Evolutionary conservation across 2,113 vertebrate genomes (phyloP).

Genomic region (Ptychochromis oligacanthus): DNA sequence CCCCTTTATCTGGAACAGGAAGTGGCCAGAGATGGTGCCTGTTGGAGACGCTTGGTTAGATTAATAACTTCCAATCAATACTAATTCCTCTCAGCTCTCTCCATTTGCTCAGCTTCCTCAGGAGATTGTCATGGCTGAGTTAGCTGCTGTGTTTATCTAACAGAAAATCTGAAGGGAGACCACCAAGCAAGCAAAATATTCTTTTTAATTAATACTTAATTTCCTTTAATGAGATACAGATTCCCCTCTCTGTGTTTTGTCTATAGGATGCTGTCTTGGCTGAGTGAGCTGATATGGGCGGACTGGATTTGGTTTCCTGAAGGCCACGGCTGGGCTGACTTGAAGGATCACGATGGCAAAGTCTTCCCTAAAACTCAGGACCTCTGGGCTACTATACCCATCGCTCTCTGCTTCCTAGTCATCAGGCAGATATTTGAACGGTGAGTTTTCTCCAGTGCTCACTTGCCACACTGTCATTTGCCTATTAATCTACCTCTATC

Average conservation of each 20-base stretch:
- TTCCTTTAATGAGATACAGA: neutral
- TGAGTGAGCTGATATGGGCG: constrained; percentile 89
- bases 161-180: constrained; percentile 27
- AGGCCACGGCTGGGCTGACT: constrained; percentile 90
- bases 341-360: constrained; percentile 84
- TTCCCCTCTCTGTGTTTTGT: neutral
- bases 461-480: neutral
- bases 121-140: constrained; percentile 31
- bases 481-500: neutral
- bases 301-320: constrained; percentile 93
- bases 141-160: constrained; percentile 24
- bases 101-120: constrained; percentile 43
- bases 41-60: constrained; percentile 33
- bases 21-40: neutral
- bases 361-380: constrained; percentile 85
- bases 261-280: constrained; percentile 84
- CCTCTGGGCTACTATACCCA: constrained; percentile 88
- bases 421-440: constrained; percentile 90
- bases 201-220: constrained; percentile 35
- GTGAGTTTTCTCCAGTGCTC: constrained; percentile 70
- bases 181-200: neutral
- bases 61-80: constrained; percentile 55
- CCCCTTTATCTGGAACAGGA: constrained; percentile 16
- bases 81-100: constrained; percentile 22
- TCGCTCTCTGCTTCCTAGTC: constrained; percentile 88